Conservation (phyloP, 1,140 invertebrate species). For the Diorhabda carinulata region DNA sequence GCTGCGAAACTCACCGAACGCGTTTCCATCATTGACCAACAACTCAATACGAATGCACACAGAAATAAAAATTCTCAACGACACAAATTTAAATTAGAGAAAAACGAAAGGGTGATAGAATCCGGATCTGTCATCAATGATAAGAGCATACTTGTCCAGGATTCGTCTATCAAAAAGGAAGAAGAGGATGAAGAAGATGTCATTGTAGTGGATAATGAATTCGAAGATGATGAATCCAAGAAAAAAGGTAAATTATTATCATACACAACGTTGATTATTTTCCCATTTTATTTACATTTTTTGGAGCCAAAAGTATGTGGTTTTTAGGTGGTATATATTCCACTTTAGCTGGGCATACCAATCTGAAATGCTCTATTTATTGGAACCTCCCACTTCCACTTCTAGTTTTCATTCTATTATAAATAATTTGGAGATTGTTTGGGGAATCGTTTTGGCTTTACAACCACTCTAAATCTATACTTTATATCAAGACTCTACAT, state of each 20-base stretch:
- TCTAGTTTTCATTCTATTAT: too few relatives aligned
- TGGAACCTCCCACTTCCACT: too few relatives aligned
- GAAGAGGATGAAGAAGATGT: slow-evolving; percentile 25
- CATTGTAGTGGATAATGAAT: slow-evolving; percentile 20
- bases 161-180: slow-evolving; percentile 17
- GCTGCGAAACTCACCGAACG: slow-evolving; percentile 46
- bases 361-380: too few relatives aligned
- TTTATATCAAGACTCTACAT: too few relatives aligned
- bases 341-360: too few relatives aligned
- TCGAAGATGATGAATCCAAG: slow-evolving; percentile 34
- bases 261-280: too few relatives aligned
- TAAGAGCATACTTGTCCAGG: slow-evolving; percentile 27
- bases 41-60: slow-evolving; percentile 43
- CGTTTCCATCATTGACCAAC: slow-evolving; percentile 46
- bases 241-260: slow-evolving; percentile 5
- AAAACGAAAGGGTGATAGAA: slow-evolving; percentile 37
- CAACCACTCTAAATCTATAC: too few relatives aligned
- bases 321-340: too few relatives aligned
- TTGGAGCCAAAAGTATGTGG: too few relatives aligned
- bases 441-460: too few relatives aligned
- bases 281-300: too few relatives aligned
- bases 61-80: slow-evolving; percentile 42
- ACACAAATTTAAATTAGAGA: slow-evolving; percentile 26
- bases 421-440: too few relatives aligned
- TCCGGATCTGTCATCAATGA: slow-evolving; percentile 42